These are phyloP conservation scores for Narcine bancroftii DNA, from an alignment of 2,113 vertebrate species.

Conservation along the genomic window DNA sequence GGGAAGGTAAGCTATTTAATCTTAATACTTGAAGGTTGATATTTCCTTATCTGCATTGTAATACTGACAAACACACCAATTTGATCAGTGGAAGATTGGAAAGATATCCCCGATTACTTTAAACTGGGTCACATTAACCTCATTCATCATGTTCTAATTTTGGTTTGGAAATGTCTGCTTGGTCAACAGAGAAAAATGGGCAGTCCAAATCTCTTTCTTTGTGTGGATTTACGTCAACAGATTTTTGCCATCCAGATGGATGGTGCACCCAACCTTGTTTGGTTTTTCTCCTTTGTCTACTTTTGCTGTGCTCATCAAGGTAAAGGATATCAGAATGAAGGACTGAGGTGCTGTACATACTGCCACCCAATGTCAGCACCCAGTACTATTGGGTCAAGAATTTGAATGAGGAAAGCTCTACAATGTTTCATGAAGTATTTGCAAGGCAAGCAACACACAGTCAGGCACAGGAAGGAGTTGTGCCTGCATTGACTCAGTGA, in stretches of 20 bases:
- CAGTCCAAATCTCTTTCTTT: background rate
- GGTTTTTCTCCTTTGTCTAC: background rate
- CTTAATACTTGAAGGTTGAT: background rate
- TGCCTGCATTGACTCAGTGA: background rate
- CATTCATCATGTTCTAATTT: background rate
- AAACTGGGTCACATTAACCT: background rate
- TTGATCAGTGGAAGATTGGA: background rate
- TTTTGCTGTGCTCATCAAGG: background rate
- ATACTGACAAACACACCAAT: background rate
- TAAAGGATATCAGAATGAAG: background rate
- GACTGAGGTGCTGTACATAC: background rate
- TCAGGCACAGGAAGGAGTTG: background rate
- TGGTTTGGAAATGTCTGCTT: background rate
- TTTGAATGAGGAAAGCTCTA: background rate
- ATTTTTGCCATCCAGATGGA: constrained; percentile 9
- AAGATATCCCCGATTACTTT: background rate
- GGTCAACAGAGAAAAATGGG: background rate
- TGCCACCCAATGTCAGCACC: background rate
- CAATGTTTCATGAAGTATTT: background rate
- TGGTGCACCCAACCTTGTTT: background rate
- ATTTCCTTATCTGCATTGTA: background rate
- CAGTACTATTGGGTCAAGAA: background rate
- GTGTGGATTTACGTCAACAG: background rate
- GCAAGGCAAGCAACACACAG: background rate
- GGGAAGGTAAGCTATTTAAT: background rate